These are phyloP conservation scores for Alligator sinensis DNA, from an alignment of 2,113 vertebrate species.

Conservation along the genomic window DNA sequence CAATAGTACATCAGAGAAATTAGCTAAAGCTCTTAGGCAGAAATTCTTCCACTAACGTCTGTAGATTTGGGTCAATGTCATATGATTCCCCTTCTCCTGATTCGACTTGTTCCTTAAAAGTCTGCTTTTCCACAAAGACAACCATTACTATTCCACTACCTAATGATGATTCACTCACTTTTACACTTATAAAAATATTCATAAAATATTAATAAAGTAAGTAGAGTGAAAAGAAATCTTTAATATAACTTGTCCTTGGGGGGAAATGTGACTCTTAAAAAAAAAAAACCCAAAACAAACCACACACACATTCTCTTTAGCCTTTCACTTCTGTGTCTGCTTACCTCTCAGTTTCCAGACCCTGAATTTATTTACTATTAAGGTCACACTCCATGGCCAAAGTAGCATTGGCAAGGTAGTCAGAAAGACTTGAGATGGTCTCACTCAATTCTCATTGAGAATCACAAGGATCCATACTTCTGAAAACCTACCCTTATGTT, in stretches of 20 bases:
- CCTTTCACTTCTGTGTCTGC: not conserved
- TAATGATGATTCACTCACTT: not conserved
- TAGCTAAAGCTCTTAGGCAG: not conserved
- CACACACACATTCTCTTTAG: not conserved
- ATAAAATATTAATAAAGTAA: not conserved
- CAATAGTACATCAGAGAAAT: accelerated
- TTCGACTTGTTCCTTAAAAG: not conserved
- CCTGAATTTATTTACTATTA: not conserved
- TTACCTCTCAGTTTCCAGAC: not conserved
- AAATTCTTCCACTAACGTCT: not conserved
- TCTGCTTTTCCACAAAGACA: not conserved
- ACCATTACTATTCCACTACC: not conserved
- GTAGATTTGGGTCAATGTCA: not conserved
- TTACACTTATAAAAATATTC: not conserved
- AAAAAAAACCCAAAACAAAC: too few relatives aligned
- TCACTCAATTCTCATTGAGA: too few relatives aligned
- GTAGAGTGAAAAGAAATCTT: not conserved
- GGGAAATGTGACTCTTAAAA: not conserved
- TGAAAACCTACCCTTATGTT: not conserved
- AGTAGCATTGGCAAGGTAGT: not conserved
- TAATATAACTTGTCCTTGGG: not conserved
- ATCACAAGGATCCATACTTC: not conserved
- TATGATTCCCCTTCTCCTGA: accelerated
- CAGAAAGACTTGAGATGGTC: not conserved
- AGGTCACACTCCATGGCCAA: not conserved